These are phyloP conservation scores for Lampris megalopsis DNA, from an alignment of 2,113 vertebrate genomes.

Conservation along the genomic window DNA sequence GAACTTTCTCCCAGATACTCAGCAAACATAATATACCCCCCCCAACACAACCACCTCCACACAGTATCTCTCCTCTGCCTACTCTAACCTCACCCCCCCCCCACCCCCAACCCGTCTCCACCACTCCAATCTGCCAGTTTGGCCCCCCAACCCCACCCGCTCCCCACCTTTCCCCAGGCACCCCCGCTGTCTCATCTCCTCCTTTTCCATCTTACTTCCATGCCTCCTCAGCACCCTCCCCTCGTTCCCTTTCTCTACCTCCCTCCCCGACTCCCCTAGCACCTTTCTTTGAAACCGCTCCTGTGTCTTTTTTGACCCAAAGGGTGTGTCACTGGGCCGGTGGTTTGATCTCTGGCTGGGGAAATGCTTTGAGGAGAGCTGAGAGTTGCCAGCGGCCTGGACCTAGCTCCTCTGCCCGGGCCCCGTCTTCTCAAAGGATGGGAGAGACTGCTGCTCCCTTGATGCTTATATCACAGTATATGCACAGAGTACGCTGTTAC, in stretches of 20 bases:
- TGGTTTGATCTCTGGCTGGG: constrained; percentile 89
- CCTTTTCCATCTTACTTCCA: constrained; percentile 50
- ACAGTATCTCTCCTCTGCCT: constrained; percentile 42
- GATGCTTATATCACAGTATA: constrained; percentile 28
- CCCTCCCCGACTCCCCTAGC: constrained; percentile 44
- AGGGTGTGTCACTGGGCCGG: constrained; percentile 89
- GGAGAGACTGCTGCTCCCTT: constrained; percentile 66
- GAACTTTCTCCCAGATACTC: too few relatives aligned
- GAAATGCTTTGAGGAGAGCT: constrained; percentile 85
- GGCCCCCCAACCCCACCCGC: constrained; percentile 8
- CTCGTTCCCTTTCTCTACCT: constrained; percentile 25
- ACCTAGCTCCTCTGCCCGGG: constrained; percentile 73
- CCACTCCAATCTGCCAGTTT: constrained; percentile 51
- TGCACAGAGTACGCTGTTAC: neutral
- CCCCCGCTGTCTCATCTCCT: constrained; percentile 1
- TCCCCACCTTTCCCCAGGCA: constrained; percentile 84
- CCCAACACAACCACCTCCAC: constrained; percentile 15
- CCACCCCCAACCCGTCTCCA: constrained; percentile 29
- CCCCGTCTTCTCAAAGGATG: constrained; percentile 81
- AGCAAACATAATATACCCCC: constrained; percentile 12
- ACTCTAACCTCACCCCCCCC: constrained; percentile 33
- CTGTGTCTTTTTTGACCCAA: constrained; percentile 86
- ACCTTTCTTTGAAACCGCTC: constrained; percentile 88
- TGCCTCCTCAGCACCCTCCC: constrained; percentile 34
- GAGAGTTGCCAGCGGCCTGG: constrained; percentile 70